phyloP scores from a whole-genome alignment of 2,888 invertebrate species.

The Euzetes globulus region DNA sequence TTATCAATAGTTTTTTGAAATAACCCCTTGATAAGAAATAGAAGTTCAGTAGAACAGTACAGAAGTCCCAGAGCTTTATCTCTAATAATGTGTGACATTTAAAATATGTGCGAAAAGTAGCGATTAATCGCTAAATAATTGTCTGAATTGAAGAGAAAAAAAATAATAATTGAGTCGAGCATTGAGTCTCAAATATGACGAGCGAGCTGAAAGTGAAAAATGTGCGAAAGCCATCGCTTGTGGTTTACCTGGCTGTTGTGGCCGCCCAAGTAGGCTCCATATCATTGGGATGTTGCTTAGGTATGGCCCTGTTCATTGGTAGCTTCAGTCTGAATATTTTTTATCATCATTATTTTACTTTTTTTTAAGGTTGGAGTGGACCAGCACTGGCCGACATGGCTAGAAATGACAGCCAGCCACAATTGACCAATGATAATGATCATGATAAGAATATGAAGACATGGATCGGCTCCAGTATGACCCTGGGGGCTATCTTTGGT shows the following conservation, averaged over 20 bases:
- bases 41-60: too few species aligned
- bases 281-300: slow-evolving; percentile 22
- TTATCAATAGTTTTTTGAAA: too few species aligned
- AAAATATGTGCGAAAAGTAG: too few species aligned
- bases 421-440: slow-evolving; percentile 35
- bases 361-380: slow-evolving; percentile 15
- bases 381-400: slow-evolving; percentile 32
- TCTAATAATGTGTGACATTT: too few species aligned
- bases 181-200: background rate
- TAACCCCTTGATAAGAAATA: too few species aligned
- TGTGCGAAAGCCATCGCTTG: background rate
- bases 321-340: background rate
- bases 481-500: slow-evolving; percentile 32
- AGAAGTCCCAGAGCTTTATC: too few species aligned
- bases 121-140: background rate
- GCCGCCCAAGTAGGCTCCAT: slow-evolving; percentile 26
- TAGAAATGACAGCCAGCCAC: background rate
- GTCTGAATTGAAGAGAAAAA: background rate
- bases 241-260: slow-evolving; percentile 12
- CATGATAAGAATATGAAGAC: background rate
- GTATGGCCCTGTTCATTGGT: background rate
- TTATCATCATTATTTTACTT: background rate
- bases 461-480: slow-evolving; percentile 23
- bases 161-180: background rate
- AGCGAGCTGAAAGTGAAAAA: background rate